These are phyloP conservation scores for Amphibalanus amphitrite DNA, from an alignment of 1,140 invertebrate genomes.

Conservation along the genomic window DNA sequence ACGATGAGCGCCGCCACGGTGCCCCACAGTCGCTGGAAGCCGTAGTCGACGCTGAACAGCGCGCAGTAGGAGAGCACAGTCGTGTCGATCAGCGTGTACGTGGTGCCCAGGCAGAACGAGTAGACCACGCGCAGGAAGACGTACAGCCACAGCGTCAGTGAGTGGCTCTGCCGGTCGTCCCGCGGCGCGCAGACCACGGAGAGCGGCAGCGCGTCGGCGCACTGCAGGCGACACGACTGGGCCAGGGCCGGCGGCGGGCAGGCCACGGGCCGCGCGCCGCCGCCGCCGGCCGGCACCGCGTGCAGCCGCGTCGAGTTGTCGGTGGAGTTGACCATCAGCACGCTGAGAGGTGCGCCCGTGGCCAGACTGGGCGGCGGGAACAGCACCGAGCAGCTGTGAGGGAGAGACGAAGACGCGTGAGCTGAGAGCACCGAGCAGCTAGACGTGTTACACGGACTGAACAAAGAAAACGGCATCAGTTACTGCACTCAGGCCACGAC, in stretches of 20 bases:
- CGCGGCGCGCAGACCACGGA: background rate
- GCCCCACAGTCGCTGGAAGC: constrained; percentile 13
- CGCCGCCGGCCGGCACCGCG: background rate
- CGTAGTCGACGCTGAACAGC: constrained; percentile 9
- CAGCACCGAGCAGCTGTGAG: background rate
- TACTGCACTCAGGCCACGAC: too few relatives aligned
- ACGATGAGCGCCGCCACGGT: constrained; percentile 9
- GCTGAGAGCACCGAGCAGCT: too few relatives aligned
- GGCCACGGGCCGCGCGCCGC: background rate
- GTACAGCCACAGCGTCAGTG: background rate
- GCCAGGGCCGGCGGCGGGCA: background rate
- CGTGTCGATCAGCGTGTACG: constrained; percentile 8
- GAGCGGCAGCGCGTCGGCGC: background rate
- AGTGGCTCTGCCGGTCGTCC: background rate
- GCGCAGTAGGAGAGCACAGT: constrained; percentile 7
- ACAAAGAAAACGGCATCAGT: too few relatives aligned
- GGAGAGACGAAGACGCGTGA: too few relatives aligned
- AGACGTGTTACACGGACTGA: too few relatives aligned
- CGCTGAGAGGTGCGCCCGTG: background rate
- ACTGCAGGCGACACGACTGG: background rate
- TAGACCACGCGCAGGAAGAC: background rate
- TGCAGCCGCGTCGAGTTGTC: background rate
- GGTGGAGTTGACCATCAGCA: background rate
- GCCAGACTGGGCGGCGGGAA: background rate
- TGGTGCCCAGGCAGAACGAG: background rate